These are phyloP conservation scores for Laticauda laticaudata DNA, from an alignment of 2,113 vertebrate species.

Conservation along the genomic window DNA sequence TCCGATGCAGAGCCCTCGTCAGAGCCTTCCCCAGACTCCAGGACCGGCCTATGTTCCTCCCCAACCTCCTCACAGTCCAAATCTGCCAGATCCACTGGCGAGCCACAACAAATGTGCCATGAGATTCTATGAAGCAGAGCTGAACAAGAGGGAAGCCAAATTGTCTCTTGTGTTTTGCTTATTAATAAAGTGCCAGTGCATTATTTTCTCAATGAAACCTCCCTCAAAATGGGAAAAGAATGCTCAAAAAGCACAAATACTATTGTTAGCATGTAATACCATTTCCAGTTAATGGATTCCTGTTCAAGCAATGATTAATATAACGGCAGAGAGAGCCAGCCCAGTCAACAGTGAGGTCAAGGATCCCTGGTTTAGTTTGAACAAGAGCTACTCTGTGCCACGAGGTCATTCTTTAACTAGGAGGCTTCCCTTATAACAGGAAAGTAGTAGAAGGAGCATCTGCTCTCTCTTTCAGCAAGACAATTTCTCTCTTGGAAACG, in stretches of 20 bases:
- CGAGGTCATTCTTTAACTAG: not conserved
- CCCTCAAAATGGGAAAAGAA: not conserved
- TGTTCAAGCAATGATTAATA: not conserved
- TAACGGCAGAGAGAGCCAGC: not conserved
- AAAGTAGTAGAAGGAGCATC: not conserved
- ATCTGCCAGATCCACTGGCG: too few species aligned
- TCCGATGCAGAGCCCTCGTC: too few species aligned
- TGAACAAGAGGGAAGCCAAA: not conserved
- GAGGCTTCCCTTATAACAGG: not conserved
- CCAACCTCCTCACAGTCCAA: too few species aligned
- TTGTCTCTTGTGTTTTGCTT: not conserved
- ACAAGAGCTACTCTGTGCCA: not conserved
- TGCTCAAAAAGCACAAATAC: not conserved
- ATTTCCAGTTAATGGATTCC: not conserved
- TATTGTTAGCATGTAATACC: not conserved
- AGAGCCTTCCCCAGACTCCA: too few species aligned
- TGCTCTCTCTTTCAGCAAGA: not conserved
- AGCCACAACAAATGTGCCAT: not conserved
- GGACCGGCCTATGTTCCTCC: too few species aligned
- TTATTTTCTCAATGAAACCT: not conserved
- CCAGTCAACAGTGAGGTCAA: not conserved
- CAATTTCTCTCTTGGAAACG: not conserved
- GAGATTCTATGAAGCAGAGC: not conserved
- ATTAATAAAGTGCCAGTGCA: not conserved
- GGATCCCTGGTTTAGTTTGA: not conserved